phyloP scores from a whole-genome alignment of 2,888 invertebrate genomes.

The Lasioglossum zephyrum region DNA sequence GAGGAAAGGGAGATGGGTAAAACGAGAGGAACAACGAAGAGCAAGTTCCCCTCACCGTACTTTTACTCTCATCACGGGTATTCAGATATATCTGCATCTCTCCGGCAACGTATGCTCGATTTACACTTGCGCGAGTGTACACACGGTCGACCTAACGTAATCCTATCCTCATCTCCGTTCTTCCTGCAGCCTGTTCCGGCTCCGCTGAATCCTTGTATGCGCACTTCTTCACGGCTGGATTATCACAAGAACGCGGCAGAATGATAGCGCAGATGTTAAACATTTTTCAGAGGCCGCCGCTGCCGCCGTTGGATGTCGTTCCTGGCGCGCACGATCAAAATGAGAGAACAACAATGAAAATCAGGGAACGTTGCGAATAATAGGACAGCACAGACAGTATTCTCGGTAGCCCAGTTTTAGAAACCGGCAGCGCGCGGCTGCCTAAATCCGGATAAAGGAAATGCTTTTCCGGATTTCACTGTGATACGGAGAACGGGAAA shows the following conservation, averaged over 20 bases:
- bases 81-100: constrained; percentile 37
- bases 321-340: constrained; percentile 19
- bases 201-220: constrained; percentile 28
- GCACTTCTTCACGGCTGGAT: constrained; percentile 58
- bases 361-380: constrained; percentile 8
- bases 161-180: constrained; percentile 48
- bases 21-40: constrained; percentile 41
- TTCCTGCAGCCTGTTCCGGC: constrained; percentile 16
- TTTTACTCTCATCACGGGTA: constrained; percentile 42
- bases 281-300: constrained; percentile 48
- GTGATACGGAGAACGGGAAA: neutral
- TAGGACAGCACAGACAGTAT: neutral
- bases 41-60: constrained; percentile 23
- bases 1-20: neutral
- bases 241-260: constrained; percentile 57
- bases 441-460: neutral
- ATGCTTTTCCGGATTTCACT: too few relatives aligned
- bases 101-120: constrained; percentile 33
- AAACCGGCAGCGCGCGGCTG: neutral
- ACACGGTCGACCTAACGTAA: constrained; percentile 47
- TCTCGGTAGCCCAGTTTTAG: constrained; percentile 10
- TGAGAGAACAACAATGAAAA: constrained; percentile 36
- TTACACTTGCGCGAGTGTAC: constrained; percentile 39
- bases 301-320: constrained; percentile 26
- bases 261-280: constrained; percentile 52